Base-by-base conservation (phyloP, 1,140 invertebrate species). In the Drosophila suzukii region DNA sequence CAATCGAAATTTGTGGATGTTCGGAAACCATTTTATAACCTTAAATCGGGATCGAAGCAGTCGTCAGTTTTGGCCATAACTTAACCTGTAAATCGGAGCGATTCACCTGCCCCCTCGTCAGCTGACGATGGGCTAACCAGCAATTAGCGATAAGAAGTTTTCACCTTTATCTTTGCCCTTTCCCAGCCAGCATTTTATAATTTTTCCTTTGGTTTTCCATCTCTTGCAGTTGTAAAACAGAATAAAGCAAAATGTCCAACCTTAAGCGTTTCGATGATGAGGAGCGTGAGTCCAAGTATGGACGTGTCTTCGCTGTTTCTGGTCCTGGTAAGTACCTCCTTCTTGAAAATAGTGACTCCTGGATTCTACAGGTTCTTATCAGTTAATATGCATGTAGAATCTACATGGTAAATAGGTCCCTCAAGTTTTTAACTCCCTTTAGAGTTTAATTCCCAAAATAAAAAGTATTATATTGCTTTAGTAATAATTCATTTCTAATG, bases 301-400 rank as follows among this genome's bases (percentile, higher is more conserved):
- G 98, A 86, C 99, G 97, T 94, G 98, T 99, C 5, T 98, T 96
- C 92, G 98, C 97, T 32, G 98, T 99, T 32, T 99, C 98, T 58
- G 98, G 98, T 83, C 98, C 98, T 94, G 98, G 98, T 98, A 94
- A 94, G 84, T 72, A 2, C 20, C 20, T 20, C 20, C 20, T 20
- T 2, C 2, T 20, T 20, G 20, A 20, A 20, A 20, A 39, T 6
- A 6, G 6, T 39, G 13, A 39, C 38, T n/a, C 38, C 13, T n/a
- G 38, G 12, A 6, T n/a, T 39, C 13, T 6, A 7, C 6, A 39
- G 6, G 38, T 39, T n/a, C 5, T 2, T 39, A 6, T 30, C 6
- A 6, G 4, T 30, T 3, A 30, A 2, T 36, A 36, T 36, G 34
- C 2, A 20, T 20, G 6, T 36, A 36, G 2, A 8, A 36, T 11